Evolutionary conservation across 1,140 invertebrate species (phyloP), one percentile per base, ranked within the genome.

Genomic region (Oryzaephilus surinamensis): DNA sequence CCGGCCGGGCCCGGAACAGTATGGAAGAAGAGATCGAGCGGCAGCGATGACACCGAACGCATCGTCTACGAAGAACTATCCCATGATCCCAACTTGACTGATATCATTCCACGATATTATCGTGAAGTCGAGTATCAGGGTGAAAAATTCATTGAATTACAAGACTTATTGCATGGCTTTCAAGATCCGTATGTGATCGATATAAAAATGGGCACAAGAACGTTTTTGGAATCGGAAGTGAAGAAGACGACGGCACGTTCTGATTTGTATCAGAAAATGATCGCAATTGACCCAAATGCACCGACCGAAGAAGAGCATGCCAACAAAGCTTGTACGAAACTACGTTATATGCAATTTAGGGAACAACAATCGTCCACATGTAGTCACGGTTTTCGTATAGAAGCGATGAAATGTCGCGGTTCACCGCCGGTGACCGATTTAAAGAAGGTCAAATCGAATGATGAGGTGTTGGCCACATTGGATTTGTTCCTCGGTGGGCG

Each of bases 271-370:
- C 73, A 84, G 47, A 92, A 92, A 70, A 97, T 97, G 92, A 74
- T 95, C n/a, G 77, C 85, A 7, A 76, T 97, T 6, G 91, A 96
- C 60, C 80, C 84, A 0, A 72, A 65, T 36, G 91, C 86, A 2
- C 91, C 91, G 0, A 94, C 86, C 2, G 61, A 69, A 36, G 79
- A 85, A 29, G 92, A 97, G 63, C 78, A 86, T 49, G 64, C 71
- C 20, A 61, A 71, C 1, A 68, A 77, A 42, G 88, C 87, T 2
- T 84, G 97, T 4, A 94, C 90, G 1, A 96, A 96, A 66, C 67
- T 94, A 40, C 74, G 91, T 10, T 97, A 96, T 64, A 95, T 95
- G 89, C 81, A 89, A 57, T 97, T 96, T 65, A 70, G 94, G 21
- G 94, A 97, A 64, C 70, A 86, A 41, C 82, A 92, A 54, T 95